Percentiles rank a stretch among this genome's conserved stretches.
Conservation (phyloP, 2,888 invertebrate genomes). For the Drosophila meridiana region DNA sequence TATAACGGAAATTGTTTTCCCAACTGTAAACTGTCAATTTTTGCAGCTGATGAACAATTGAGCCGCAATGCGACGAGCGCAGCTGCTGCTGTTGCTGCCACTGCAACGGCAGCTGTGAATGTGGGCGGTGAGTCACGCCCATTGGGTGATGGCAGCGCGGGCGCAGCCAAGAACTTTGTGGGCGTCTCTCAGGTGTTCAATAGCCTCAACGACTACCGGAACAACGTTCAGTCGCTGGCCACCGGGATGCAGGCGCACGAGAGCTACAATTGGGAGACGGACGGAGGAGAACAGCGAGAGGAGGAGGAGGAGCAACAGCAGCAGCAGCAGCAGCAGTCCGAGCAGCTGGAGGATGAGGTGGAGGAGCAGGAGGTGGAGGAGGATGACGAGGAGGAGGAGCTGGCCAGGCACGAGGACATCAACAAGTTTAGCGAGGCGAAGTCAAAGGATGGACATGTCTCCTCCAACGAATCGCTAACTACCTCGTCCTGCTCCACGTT, state of each 20-base stretch:
- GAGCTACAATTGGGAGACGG: constrained; percentile 60
- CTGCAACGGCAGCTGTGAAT: constrained; percentile 21
- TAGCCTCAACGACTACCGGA: constrained; percentile 87
- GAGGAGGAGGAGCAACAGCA: constrained; percentile 28
- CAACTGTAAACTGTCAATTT: constrained; percentile 79
- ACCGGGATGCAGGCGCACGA: constrained; percentile 50
- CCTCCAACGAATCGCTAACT: constrained; percentile 83
- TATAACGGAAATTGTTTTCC: neutral
- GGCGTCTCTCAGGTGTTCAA: constrained; percentile 88
- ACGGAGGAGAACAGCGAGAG: constrained; percentile 17
- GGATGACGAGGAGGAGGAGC: constrained; percentile 33
- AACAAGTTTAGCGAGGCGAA: constrained; percentile 76
- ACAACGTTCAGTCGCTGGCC: constrained; percentile 81
- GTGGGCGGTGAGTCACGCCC: constrained; percentile 47
- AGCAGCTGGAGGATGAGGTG: constrained; percentile 33
- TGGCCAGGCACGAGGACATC: constrained; percentile 66
- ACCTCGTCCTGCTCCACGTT: constrained; percentile 85
- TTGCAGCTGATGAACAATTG: constrained; percentile 82
- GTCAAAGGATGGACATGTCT: constrained; percentile 52
- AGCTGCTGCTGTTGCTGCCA: constrained; percentile 11
- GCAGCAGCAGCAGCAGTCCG: constrained; percentile 50
- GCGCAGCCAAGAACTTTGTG: constrained; percentile 83
- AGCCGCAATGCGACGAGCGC: constrained; percentile 52
- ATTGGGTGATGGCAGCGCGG: constrained; percentile 62
- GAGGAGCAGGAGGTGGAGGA: constrained; percentile 37